Conservation (phyloP, 2,797 vertebrate genomes). For the Dryobates pubescens region DNA sequence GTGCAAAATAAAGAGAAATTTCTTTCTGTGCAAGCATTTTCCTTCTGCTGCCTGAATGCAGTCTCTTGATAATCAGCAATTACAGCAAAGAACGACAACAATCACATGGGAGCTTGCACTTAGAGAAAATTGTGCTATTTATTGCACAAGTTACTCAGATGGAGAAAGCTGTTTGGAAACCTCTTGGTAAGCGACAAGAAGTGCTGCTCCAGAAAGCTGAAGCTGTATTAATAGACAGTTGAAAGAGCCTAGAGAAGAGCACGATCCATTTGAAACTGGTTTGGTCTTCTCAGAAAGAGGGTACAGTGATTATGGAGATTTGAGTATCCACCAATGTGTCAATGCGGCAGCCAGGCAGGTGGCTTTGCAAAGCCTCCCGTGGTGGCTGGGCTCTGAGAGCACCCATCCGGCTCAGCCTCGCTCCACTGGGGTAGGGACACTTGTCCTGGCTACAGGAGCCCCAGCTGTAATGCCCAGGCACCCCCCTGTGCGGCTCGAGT, state of each 20-base stretch:
- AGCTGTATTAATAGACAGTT: background rate
- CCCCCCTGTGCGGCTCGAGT: rapidly evolving
- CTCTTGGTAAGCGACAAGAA: background rate
- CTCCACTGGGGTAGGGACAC: rapidly evolving
- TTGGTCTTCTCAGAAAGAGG: background rate
- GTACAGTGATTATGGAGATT: background rate
- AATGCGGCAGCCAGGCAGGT: rapidly evolving
- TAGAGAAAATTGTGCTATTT: slow-evolving; percentile 20
- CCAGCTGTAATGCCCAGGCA: background rate
- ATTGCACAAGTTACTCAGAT: slow-evolving; percentile 8
- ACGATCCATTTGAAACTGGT: background rate
- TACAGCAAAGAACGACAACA: slow-evolving; percentile 28
- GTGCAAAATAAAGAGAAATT: slow-evolving; percentile 34
- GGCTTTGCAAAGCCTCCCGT: rapidly evolving
- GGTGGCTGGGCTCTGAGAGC: rapidly evolving
- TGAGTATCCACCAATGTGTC: background rate
- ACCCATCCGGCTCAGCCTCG: background rate
- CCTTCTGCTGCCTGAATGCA: slow-evolving; percentile 19
- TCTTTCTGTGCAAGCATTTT: slow-evolving; percentile 33
- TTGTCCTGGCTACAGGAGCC: rapidly evolving
- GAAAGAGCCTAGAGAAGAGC: background rate
- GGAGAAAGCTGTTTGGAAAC: slow-evolving; percentile 39
- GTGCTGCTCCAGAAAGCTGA: slow-evolving; percentile 17
- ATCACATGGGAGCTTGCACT: slow-evolving; percentile 35
- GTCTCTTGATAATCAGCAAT: slow-evolving; percentile 43